A percentile compares a stretch with the other conserved stretches of the same genome.
Evolutionary conservation across 2,888 invertebrate genomes (phyloP).

Genomic region (Tipula vernalis): DNA sequence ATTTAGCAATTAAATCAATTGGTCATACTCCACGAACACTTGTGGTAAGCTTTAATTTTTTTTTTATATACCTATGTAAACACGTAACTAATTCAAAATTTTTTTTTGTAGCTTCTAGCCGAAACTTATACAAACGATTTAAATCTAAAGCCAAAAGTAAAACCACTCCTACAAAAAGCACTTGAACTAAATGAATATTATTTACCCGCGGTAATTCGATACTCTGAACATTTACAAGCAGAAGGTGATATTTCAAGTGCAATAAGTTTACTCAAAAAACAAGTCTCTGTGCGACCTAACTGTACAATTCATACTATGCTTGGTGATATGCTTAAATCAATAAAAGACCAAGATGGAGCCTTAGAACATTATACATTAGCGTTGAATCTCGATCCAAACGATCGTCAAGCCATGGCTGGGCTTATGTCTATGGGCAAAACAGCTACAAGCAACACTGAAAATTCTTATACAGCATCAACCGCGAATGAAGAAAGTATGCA

Average conservation of each 20-base stretch:
- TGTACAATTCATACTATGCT: conserved; percentile 29
- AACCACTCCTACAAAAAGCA: conserved; percentile 58
- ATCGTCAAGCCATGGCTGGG: conserved; percentile 28
- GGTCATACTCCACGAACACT: conserved; percentile 59
- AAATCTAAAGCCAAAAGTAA: conserved; percentile 40
- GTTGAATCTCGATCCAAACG: conserved; percentile 28
- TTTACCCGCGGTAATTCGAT: conserved; percentile 55
- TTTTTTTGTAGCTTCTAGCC: conserved; percentile 52
- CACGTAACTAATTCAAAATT: not conserved
- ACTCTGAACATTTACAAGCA: conserved; percentile 56
- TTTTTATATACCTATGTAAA: too few relatives aligned
- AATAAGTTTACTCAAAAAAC: conserved; percentile 51
- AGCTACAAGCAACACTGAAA: conserved; percentile 20
- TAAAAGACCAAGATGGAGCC: conserved; percentile 28
- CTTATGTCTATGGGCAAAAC: conserved; percentile 28
- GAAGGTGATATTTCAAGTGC: conserved; percentile 54
- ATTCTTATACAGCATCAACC: conserved; percentile 19
- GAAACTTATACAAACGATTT: conserved; percentile 59
- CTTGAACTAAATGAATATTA: conserved; percentile 57
- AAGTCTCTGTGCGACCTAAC: conserved; percentile 36
- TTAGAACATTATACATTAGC: conserved; percentile 31
- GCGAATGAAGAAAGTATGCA: conserved; percentile 23
- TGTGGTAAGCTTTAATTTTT: conserved; percentile 41
- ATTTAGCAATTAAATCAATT: conserved; percentile 56
- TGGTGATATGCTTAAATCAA: conserved; percentile 27